These are phyloP conservation scores for Drosophila tani DNA, from an alignment of 1,140 invertebrate genomes.

Conservation along the genomic window DNA sequence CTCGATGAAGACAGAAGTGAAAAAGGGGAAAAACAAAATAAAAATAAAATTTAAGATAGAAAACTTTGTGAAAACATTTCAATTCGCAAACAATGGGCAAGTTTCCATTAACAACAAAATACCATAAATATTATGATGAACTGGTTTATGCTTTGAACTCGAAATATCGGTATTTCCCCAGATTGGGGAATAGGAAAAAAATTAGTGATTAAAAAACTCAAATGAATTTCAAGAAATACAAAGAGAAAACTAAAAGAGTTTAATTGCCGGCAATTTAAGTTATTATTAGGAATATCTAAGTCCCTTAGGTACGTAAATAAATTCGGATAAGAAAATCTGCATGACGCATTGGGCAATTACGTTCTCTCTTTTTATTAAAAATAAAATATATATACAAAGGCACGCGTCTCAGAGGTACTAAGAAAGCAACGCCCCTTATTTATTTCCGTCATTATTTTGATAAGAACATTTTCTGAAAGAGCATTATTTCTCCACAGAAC, in stretches of 20 bases:
- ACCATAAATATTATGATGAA: not conserved
- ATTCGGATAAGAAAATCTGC: slow-evolving; percentile 3
- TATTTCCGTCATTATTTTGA: slow-evolving; percentile 7
- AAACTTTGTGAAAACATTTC: not conserved
- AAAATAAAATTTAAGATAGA: not conserved
- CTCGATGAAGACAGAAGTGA: not conserved
- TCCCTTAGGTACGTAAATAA: not conserved
- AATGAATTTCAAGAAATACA: not conserved
- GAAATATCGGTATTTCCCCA: not conserved
- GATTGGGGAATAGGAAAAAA: not conserved
- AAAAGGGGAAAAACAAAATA: not conserved
- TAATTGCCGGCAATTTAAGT: slow-evolving; percentile 1
- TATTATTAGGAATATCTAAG: not conserved
- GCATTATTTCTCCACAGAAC: slow-evolving; percentile 4
- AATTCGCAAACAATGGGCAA: not conserved
- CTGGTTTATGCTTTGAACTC: no score
- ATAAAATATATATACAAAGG: not conserved
- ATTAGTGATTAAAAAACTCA: not conserved
- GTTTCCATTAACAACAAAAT: not conserved
- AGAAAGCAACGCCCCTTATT: not conserved
- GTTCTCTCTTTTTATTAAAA: not conserved
- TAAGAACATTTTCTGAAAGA: slow-evolving; percentile 1
- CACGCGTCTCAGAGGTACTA: not conserved
- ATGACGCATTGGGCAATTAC: not conserved
- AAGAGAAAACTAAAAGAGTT: slow-evolving; percentile 10